Evolutionary conservation across 2,797 vertebrate genomes (phyloP), one percentile per base, ranked within the genome.

Genomic region (Epinephelus malabaricus): DNA sequence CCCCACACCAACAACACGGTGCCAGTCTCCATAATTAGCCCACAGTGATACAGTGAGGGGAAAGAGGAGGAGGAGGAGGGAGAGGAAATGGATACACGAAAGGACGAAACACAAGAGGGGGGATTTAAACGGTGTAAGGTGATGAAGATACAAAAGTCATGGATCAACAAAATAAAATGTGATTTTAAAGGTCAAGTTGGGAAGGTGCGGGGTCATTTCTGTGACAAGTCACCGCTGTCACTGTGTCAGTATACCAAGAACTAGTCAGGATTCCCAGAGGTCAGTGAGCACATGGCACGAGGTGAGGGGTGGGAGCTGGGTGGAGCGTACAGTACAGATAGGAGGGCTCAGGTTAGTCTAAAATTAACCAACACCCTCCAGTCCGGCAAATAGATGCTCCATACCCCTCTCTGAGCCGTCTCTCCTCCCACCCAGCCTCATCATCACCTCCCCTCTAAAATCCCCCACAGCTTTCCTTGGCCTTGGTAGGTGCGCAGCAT

Each of bases 21-120:
- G 82, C 85, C 79, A 78, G 86, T 82, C 85, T 82, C 87, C 87
- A 88, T 71, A 89, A 91, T 91, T 91, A 92, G 86, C 83, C n/a
- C 25, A 18, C 21, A 66, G 71, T 56, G 73, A 83, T 21, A 72
- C 6, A 0, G 58, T 38, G 66, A 63, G 15, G 46, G 70, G 47
- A 15, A 21, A 3, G 34, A 19, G 6, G 12, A 49, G 34, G 21
- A 46, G 23, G 27, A 3, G 3, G 7, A 25, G n/a, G 50, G 40
- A 45, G 53, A 62, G 54, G 62, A 66, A 79, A 70, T 69, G 59
- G 60, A 81, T 59, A 82, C 59, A 69, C 71, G 69, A 51, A 75
- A 56, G 50, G 45, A 47, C 53, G 54, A 34, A 43, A 58, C 56
- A 61, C 38, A 18, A 27, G 25, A 11, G 11, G 27, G 13, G 25